Conservation (phyloP, 2,113 vertebrate species). For the Phainopepla nitens region DNA sequence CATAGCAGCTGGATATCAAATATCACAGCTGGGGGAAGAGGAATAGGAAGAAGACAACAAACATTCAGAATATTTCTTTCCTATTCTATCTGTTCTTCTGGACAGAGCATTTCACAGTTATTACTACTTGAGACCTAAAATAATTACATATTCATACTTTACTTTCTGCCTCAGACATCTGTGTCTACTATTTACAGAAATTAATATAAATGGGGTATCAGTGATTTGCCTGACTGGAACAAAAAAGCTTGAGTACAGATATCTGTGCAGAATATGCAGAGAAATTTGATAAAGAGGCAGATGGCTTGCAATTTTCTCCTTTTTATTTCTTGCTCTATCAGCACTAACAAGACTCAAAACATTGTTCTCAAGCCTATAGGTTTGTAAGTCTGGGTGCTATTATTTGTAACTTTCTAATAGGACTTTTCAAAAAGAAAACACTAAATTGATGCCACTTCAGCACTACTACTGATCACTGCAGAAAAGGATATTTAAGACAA, state of each 20-base stretch:
- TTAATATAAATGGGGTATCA: conserved; percentile 30
- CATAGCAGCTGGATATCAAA: neutral
- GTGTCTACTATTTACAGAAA: conserved; percentile 21
- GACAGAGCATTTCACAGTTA: neutral
- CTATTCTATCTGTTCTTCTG: neutral
- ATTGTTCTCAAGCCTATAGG: neutral
- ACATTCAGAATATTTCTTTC: neutral
- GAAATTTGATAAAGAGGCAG: neutral
- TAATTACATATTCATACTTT: neutral
- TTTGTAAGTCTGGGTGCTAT: neutral
- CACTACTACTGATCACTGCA: neutral
- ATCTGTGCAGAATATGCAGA: conserved; percentile 4
- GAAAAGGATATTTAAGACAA: neutral
- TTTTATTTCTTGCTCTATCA: neutral
- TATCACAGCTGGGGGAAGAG: neutral
- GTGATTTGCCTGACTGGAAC: neutral
- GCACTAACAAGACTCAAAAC: neutral
- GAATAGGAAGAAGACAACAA: neutral
- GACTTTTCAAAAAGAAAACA: neutral
- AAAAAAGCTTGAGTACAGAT: neutral
- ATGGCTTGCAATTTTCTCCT: neutral
- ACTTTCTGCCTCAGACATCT: conserved; percentile 18
- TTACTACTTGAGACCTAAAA: neutral
- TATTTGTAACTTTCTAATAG: neutral
- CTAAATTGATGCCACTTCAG: neutral